Conservation (phyloP, 2,797 vertebrate species). For the Microctenopoma steveboyesi region DNA sequence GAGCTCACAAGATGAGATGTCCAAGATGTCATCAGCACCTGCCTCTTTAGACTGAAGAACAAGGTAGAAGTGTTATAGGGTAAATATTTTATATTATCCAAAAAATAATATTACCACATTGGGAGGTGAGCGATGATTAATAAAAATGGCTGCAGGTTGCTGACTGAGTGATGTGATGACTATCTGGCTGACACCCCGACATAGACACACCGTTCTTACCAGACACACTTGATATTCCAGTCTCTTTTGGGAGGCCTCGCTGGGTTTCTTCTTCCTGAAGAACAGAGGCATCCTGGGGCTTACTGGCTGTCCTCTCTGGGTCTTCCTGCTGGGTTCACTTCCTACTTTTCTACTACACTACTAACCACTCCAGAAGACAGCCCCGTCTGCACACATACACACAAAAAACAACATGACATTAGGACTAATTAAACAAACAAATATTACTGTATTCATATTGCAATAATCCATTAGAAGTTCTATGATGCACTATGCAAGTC, state of each 20-base stretch:
- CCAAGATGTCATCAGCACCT: constrained; percentile 93
- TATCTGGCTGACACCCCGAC: no score
- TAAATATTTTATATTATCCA: neutral
- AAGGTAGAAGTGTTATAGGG: constrained; percentile 8
- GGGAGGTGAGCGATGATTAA: neutral
- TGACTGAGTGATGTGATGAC: neutral
- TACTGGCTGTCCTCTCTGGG: constrained; percentile 1
- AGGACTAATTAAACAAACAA: no score
- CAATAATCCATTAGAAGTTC: no score
- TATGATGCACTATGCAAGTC: no score
- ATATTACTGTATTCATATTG: no score
- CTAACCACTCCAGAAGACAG: neutral
- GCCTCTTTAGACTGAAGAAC: constrained; percentile 90
- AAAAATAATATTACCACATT: neutral
- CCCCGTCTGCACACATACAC: no score
- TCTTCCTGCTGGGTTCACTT: constrained; percentile 8
- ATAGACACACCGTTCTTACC: constrained; percentile 73
- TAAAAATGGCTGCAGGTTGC: neutral
- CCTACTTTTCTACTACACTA: constrained; percentile 10
- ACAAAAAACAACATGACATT: no score
- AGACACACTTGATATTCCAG: constrained; percentile 93
- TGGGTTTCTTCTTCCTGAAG: constrained; percentile 91
- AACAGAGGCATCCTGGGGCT: constrained; percentile 88
- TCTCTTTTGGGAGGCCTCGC: constrained; percentile 89
- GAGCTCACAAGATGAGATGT: constrained; percentile 93